A percentile compares a stretch with the other conserved stretches of the same genome.
Conservation (phyloP, 2,888 invertebrate species). For the Dryobotodes eremita region DNA sequence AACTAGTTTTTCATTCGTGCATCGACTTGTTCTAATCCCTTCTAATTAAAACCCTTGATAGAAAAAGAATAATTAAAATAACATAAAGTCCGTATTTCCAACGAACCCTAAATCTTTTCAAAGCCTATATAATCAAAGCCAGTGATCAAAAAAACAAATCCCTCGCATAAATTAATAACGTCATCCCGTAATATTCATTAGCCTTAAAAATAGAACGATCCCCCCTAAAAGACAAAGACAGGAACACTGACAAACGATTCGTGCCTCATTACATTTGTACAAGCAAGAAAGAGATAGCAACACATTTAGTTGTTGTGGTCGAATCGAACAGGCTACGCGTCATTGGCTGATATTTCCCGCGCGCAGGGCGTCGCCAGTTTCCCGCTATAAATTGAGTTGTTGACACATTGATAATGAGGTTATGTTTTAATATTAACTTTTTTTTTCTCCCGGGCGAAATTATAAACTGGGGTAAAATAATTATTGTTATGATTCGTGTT, state of each 20-base stretch:
- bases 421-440: constrained; percentile 88
- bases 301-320: constrained; percentile 57
- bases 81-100: constrained; percentile 5
- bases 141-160: constrained; percentile 76
- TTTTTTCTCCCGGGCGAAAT: constrained; percentile 86
- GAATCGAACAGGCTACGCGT: constrained; percentile 71
- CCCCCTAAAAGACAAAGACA: constrained; percentile 66
- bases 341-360: constrained; percentile 84
- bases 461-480: constrained; percentile 87
- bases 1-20: background rate
- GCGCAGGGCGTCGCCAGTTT: constrained; percentile 87
- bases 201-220: constrained; percentile 71
- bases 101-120: constrained; percentile 60
- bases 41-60: background rate
- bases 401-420: constrained; percentile 90
- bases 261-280: constrained; percentile 7
- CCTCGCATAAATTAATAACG: constrained; percentile 87
- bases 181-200: constrained; percentile 80
- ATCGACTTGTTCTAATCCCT: background rate
- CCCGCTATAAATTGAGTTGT: constrained; percentile 91
- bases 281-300: constrained; percentile 77
- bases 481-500: constrained; percentile 87
- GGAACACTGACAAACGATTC: constrained; percentile 47
- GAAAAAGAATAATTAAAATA: constrained; percentile 25
- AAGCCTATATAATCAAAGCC: constrained; percentile 65